Conservation (phyloP, 2,888 invertebrate species). For the Plebejus melissa region DNA sequence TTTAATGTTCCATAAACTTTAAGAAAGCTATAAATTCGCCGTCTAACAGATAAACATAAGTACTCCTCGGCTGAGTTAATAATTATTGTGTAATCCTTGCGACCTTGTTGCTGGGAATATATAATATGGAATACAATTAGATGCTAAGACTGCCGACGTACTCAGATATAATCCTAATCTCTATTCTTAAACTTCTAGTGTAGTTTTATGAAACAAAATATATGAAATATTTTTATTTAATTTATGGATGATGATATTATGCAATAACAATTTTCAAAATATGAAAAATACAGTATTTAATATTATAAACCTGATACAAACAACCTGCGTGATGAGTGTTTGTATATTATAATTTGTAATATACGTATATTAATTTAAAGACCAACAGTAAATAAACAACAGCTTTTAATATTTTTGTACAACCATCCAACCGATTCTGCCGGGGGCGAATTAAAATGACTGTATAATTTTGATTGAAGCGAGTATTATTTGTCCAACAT, state of each 20-base stretch:
- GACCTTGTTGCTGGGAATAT: constrained; percentile 23
- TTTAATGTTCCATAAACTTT: constrained; percentile 22
- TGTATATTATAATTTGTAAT: not conserved
- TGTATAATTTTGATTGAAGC: constrained; percentile 31
- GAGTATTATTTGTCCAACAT: constrained; percentile 31
- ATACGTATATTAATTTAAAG: not conserved
- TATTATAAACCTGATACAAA: not conserved
- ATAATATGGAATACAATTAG: constrained; percentile 12
- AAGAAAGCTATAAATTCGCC: constrained; percentile 20
- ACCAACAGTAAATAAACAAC: constrained; percentile 16
- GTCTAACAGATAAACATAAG: constrained; percentile 20
- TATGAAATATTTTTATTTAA: no score
- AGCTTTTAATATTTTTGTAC: not conserved
- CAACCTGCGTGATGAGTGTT: not conserved
- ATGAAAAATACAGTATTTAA: not conserved
- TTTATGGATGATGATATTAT: no score
- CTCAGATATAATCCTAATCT: not conserved
- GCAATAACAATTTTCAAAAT: not conserved
- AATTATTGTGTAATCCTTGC: constrained; percentile 16
- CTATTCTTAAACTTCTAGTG: no score
- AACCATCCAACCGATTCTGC: not conserved
- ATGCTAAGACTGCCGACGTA: not conserved
- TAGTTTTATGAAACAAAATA: no score
- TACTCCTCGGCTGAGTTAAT: not conserved
- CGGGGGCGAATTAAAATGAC: constrained; percentile 7